phyloP scores from a whole-genome alignment of 2,113 vertebrate genomes.

The Peromyscus maniculatus region DNA sequence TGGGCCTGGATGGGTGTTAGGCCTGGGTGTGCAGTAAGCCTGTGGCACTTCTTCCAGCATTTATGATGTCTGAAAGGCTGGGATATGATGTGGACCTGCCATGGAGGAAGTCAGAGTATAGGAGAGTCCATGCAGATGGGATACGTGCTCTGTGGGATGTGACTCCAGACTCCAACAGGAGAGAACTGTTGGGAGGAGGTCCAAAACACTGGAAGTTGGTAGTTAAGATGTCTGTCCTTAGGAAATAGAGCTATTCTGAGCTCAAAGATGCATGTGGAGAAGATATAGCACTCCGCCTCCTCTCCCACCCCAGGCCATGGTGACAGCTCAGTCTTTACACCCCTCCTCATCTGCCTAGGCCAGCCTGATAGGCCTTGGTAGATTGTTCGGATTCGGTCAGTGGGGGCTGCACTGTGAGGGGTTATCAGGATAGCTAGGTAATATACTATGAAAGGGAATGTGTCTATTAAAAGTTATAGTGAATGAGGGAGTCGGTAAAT shows the following conservation, averaged over 20 bases:
- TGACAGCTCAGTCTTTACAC: neutral
- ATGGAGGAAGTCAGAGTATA: neutral
- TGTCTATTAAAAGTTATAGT: neutral
- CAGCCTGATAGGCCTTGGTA: neutral
- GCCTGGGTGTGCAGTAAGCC: neutral
- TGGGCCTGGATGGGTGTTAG: neutral
- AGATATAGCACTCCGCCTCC: neutral
- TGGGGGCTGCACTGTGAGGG: neutral
- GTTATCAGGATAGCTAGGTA: neutral
- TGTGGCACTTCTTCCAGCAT: neutral
- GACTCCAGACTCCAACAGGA: neutral
- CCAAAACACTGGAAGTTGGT: neutral
- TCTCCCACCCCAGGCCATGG: fast-evolving
- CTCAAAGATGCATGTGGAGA: neutral
- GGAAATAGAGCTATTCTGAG: too few species aligned
- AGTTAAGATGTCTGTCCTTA: neutral
- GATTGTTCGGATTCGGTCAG: neutral
- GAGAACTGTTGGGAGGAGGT: neutral
- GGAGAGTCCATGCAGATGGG: neutral
- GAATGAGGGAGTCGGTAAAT: neutral
- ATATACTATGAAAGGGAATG: neutral
- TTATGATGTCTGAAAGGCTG: neutral
- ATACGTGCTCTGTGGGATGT: fast-evolving
- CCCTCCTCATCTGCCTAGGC: neutral
- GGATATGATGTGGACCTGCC: neutral